These are phyloP conservation scores for Chloebia gouldiae DNA, from an alignment of 2,113 vertebrate species.

Conservation along the genomic window DNA sequence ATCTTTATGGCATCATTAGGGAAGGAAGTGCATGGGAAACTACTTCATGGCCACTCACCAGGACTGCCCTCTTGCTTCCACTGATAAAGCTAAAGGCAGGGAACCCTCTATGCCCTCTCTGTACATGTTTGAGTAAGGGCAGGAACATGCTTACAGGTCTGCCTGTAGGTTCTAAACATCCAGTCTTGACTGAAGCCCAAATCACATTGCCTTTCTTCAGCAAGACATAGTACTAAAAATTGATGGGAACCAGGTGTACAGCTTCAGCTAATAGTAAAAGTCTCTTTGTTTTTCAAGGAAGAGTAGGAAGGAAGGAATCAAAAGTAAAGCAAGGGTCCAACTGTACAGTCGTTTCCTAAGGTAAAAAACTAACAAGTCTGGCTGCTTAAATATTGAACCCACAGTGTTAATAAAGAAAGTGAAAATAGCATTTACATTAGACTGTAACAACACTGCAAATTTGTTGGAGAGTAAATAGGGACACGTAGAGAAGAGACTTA, in stretches of 20 bases:
- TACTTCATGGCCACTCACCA: not conserved
- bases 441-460: not conserved
- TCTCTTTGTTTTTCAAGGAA: not conserved
- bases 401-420: not conserved
- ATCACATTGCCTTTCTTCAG: not conserved
- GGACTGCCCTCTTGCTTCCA: not conserved
- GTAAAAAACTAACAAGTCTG: not conserved
- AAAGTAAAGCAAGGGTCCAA: not conserved
- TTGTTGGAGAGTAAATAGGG: not conserved
- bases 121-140: not conserved
- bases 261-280: not conserved
- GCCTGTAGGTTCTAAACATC: not conserved
- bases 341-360: not conserved
- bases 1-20: not conserved
- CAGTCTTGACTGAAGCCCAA: not conserved
- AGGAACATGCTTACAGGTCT: not conserved
- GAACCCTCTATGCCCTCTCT: not conserved
- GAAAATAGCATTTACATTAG: not conserved
- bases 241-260: not conserved
- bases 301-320: not conserved
- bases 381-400: not conserved
- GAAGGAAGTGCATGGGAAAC: not conserved
- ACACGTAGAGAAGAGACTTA: constrained; percentile 67
- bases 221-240: not conserved
- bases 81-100: not conserved